These are phyloP conservation scores for Palythoa grandis DNA, from an alignment of 92 coral and sea anemone species.

Conservation along the genomic window DNA sequence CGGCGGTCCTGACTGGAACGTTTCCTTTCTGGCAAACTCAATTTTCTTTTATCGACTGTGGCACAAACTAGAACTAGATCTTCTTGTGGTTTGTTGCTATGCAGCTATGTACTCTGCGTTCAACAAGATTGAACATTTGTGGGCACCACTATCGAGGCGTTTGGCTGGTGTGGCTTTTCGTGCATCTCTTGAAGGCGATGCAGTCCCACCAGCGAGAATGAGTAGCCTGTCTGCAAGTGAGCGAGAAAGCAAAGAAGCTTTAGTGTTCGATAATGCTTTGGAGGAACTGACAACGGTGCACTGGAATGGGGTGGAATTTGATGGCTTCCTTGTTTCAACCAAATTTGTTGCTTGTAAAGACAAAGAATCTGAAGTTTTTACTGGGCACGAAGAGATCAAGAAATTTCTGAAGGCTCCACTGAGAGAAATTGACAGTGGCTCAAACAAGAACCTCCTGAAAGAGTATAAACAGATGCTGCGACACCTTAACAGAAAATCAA, in stretches of 20 bases:
- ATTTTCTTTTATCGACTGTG: constrained; percentile 42
- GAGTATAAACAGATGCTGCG: constrained; percentile 42
- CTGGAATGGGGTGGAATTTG: constrained; percentile 31
- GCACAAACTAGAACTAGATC: constrained; percentile 38
- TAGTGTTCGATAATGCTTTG: constrained; percentile 38
- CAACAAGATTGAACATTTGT: constrained; percentile 52
- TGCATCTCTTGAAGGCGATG: constrained; percentile 22
- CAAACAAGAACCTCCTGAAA: not conserved
- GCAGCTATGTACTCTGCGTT: constrained; percentile 50
- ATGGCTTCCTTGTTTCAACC: constrained; percentile 20
- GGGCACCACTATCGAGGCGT: constrained; percentile 57
- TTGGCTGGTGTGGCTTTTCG: constrained; percentile 57
- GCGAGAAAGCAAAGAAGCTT: constrained; percentile 21
- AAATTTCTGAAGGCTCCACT: constrained; percentile 21
- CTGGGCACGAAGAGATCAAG: constrained; percentile 25
- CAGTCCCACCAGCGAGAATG: constrained; percentile 42
- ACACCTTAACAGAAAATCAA: constrained; percentile 48
- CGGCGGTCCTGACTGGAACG: constrained; percentile 61
- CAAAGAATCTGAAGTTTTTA: constrained; percentile 13
- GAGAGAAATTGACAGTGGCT: constrained; percentile 7
- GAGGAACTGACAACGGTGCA: constrained; percentile 25
- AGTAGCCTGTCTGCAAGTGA: constrained; percentile 29
- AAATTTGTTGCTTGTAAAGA: constrained; percentile 13
- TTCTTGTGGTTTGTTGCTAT: constrained; percentile 46
- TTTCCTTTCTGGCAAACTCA: constrained; percentile 43